Evolutionary conservation across 2,113 vertebrate genomes (phyloP).

Genomic region (Engystomops pustulosus): DNA sequence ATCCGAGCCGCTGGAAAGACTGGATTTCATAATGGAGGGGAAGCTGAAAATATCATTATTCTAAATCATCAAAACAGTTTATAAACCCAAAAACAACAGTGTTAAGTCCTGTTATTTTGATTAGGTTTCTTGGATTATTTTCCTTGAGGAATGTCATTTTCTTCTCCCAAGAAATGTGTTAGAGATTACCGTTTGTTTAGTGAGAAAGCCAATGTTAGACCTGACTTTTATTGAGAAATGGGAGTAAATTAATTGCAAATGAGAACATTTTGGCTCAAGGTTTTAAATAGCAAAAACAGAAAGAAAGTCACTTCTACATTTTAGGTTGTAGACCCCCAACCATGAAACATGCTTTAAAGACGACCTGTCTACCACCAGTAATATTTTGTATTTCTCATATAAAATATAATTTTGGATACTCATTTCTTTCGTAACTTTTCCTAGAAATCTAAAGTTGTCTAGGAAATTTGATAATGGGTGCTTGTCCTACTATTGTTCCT

Average conservation of each 20-base stretch:
- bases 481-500: too few species aligned
- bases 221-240: slow-evolving; percentile 4
- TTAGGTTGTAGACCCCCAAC: background rate
- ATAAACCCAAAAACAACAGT: slow-evolving; percentile 40
- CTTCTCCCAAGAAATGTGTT: slow-evolving; percentile 26
- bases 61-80: slow-evolving; percentile 30
- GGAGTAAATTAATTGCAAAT: slow-evolving; percentile 21
- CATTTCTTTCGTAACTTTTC: too few species aligned
- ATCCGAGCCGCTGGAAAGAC: slow-evolving; percentile 11
- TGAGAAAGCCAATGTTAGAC: slow-evolving; percentile 1
- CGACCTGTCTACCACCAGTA: too few species aligned
- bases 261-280: background rate
- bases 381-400: too few species aligned
- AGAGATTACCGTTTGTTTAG: slow-evolving; percentile 18
- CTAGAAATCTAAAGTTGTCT: too few species aligned
- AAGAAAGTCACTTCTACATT: background rate
- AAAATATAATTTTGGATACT: too few species aligned
- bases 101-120: slow-evolving; percentile 41
- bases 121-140: slow-evolving; percentile 33
- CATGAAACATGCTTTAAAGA: too few species aligned
- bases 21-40: background rate
- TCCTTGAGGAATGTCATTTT: slow-evolving; percentile 25
- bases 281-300: slow-evolving; percentile 18
- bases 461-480: too few species aligned
- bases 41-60: slow-evolving; percentile 48